Conservation (phyloP, 2,888 invertebrate species). For the Cephus rjabovi region DNA sequence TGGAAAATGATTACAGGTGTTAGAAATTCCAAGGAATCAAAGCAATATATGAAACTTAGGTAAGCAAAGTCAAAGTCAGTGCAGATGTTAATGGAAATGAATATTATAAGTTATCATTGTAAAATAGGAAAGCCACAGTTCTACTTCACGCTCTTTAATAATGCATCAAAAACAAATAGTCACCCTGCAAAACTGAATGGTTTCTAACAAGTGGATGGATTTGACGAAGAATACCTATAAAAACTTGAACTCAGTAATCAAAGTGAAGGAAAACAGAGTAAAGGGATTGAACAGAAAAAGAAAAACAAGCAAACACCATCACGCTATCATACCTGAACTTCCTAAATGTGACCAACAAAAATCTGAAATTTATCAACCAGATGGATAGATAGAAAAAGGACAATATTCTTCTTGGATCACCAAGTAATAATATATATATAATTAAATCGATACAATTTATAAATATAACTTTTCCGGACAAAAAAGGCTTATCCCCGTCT, state of each 20-base stretch:
- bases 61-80: background rate
- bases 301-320: conserved; percentile 20
- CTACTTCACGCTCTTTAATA: background rate
- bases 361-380: conserved; percentile 21
- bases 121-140: background rate
- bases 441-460: conserved; percentile 38
- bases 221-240: background rate
- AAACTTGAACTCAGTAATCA: too few relatives aligned
- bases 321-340: conserved; percentile 36
- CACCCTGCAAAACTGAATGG: background rate
- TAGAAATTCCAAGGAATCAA: background rate
- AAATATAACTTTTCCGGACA: conserved; percentile 29
- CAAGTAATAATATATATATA: conserved; percentile 39
- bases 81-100: background rate
- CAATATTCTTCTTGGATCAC: conserved; percentile 20
- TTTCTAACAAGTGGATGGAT: background rate
- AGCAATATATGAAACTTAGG: background rate
- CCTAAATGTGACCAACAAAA: conserved; percentile 6
- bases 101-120: background rate
- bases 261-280: background rate
- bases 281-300: background rate
- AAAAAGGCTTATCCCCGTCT: conserved; percentile 26
- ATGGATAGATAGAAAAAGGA: conserved; percentile 10
- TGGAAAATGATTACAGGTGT: background rate
- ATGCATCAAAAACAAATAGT: background rate